Base-by-base conservation (phyloP, 2,888 invertebrate genomes). In the Cheilosia urbana region DNA sequence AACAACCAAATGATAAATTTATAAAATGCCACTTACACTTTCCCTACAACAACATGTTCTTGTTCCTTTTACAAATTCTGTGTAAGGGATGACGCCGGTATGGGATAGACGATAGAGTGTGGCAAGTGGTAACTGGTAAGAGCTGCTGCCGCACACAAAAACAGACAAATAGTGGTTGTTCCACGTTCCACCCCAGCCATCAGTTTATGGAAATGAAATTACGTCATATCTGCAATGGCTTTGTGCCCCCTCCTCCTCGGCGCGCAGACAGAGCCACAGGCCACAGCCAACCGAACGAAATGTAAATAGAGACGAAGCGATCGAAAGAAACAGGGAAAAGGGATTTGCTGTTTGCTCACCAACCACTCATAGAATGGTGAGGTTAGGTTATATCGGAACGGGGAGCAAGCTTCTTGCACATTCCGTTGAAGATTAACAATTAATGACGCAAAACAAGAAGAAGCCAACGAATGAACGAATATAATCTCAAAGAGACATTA, bases 161-260 rank as follows among this genome's bases (percentile, higher is more conserved):
- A 17, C 53, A 45, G 63, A 63, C 53, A 53, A 53, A 72, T 62
- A 72, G 62, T 19, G 17, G 15, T 49, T 15, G 27, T 42, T 65
- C 47, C 24, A 4, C 24, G 24, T 4, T n/a, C 27, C 49, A 63
- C 62, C 57, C 55, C 63, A 47, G 21, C 9, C 19, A 21, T 17
- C 19, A 19, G 63, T 7, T 40, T 45, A 51, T 57, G 57, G 63
- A 69, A 53, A 42, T 55, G 30, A 19, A 77, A 78, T 84, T 78
- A 75, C 83, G 79, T 84, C 83, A 84, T 84, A 73, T 68, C 79
- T 79, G 83, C 83, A 83, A 68, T 78, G 73, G 30, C 3, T 45
- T 51, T 51, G n/a, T 19, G 17, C 62, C 51, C 53, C 34, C 45
- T 27, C 57, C 15, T 57, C 37, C 21, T 60, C 13, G 21, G 5